phyloP scores from a whole-genome alignment of 2,113 vertebrate species.

The Channa argus region DNA sequence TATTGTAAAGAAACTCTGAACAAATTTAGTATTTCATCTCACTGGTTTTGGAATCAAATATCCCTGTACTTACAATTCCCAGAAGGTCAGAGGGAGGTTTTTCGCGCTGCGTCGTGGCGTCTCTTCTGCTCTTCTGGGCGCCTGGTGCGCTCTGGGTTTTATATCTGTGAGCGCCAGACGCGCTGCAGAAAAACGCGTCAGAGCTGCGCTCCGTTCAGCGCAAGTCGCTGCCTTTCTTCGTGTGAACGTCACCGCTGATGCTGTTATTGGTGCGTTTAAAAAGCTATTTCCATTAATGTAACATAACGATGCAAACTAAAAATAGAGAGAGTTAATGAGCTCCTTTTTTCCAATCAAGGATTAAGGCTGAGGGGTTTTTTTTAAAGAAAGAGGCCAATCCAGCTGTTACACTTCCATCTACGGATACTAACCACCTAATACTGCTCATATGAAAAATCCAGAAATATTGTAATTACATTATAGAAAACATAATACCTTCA shows the following conservation, averaged over 20 bases:
- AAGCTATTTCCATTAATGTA: conserved; percentile 21
- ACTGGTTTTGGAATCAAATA: not conserved
- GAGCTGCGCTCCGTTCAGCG: conserved; percentile 48
- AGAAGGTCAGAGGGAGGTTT: conserved; percentile 29
- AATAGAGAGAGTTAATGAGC: conserved; percentile 24
- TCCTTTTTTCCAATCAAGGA: conserved; percentile 8
- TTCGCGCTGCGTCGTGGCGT: conserved; percentile 46
- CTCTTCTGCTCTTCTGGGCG: conserved; percentile 50
- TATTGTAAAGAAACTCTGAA: not conserved
- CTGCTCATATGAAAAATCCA: not conserved
- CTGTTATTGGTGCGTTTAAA: conserved; percentile 54
- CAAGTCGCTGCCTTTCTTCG: conserved; percentile 56
- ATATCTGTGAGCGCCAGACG: conserved; percentile 62
- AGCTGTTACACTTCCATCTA: not conserved
- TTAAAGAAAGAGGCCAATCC: not conserved
- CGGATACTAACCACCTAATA: not conserved
- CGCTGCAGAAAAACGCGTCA: conserved; percentile 61
- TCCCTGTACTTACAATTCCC: conserved; percentile 68
- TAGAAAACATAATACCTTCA: not conserved
- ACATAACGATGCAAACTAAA: conserved; percentile 34
- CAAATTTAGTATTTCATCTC: not conserved
- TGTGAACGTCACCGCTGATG: conserved; percentile 75
- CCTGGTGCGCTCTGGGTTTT: conserved; percentile 62
- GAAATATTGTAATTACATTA: not conserved
- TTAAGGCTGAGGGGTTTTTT: conserved; percentile 9